phyloP scores from a whole-genome alignment of 2,113 vertebrate species.

The Nibea coibor region DNA sequence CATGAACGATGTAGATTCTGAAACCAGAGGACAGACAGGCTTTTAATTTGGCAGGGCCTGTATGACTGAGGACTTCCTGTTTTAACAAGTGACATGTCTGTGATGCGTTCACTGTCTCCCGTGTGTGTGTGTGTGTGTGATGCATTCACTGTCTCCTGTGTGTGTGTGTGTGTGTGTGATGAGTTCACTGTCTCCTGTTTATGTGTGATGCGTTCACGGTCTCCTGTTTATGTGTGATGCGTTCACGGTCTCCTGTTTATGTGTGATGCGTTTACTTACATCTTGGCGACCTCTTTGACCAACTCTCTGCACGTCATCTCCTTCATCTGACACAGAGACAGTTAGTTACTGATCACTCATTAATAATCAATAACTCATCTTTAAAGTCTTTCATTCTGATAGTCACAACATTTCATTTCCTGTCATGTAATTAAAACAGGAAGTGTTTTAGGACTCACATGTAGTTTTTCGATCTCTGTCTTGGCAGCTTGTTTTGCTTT shows the following conservation, averaged over 20 bases:
- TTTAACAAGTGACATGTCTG: too few species aligned
- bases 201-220: conserved; percentile 64
- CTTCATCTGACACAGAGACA: conserved; percentile 88
- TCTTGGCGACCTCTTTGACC: conserved; percentile 99
- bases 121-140: too few species aligned
- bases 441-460: conserved; percentile 80
- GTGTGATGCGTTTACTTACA: conserved; percentile 85
- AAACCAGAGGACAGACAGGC: not conserved
- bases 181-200: conserved; percentile 64
- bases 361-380: too few species aligned
- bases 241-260: conserved; percentile 65
- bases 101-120: too few species aligned
- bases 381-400: too few species aligned
- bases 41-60: too few species aligned
- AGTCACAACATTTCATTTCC: too few species aligned
- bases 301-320: conserved; percentile 97
- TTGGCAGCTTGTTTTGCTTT: conserved; percentile 99
- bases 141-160: too few species aligned
- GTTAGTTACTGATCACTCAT: not conserved
- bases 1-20: conserved; percentile 99
- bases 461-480: conserved; percentile 98
- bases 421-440: too few species aligned
- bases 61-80: too few species aligned
- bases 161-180: too few species aligned
- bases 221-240: too few species aligned